Conservation (phyloP, 2,113 vertebrate species). For the Mandrillus leucophaeus region DNA sequence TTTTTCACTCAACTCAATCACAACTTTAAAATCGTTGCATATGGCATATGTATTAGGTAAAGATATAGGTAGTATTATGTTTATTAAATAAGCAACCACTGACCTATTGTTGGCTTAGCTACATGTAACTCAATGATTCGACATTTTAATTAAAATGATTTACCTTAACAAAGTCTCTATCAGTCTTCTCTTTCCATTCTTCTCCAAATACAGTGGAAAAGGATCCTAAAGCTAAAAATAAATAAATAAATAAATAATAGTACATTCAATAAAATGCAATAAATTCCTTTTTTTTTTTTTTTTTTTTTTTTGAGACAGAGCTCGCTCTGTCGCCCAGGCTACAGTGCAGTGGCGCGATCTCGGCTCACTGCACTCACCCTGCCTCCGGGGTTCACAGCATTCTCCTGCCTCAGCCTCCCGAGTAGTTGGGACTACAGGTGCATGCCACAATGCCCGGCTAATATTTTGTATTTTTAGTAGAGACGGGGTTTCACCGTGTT, state of each 20-base stretch:
- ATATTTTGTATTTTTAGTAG: no score
- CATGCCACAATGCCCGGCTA: no score
- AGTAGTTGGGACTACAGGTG: no score
- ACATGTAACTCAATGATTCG: background rate
- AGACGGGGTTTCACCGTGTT: no score
- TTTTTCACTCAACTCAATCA: background rate
- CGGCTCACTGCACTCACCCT: no score
- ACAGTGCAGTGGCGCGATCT: no score
- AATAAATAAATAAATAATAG: slow-evolving; percentile 62
- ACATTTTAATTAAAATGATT: slow-evolving; percentile 71
- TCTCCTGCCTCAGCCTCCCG: no score
- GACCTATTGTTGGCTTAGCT: background rate
- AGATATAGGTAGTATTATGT: background rate
- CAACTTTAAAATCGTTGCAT: background rate
- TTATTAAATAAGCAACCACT: background rate
- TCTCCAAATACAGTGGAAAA: slow-evolving; percentile 97
- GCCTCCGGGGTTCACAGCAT: no score
- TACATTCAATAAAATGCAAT: slow-evolving; percentile 72
- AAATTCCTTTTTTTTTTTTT: background rate
- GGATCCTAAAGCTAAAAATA: slow-evolving; percentile 93
- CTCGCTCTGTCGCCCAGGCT: no score
- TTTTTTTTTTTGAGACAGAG: no score
- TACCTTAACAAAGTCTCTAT: slow-evolving; percentile 98
- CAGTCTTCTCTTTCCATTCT: slow-evolving; percentile 99
- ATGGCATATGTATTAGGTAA: background rate